These are phyloP conservation scores for Lutraria rhynchaena DNA, from an alignment of 1,140 invertebrate genomes.

Conservation along the genomic window DNA sequence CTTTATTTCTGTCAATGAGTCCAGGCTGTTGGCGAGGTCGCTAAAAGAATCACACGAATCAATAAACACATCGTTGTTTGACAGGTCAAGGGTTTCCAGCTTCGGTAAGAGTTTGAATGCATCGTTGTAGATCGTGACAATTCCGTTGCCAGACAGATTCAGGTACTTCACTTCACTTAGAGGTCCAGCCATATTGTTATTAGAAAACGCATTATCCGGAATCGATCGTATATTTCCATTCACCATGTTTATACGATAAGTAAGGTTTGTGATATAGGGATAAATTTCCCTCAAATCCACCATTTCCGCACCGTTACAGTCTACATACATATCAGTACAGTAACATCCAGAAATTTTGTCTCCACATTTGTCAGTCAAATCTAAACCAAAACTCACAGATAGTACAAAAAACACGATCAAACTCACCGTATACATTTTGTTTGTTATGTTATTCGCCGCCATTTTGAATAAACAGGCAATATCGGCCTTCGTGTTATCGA, in stretches of 20 bases:
- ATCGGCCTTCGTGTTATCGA: too few relatives aligned
- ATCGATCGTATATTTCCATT: constrained; percentile 6
- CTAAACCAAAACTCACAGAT: neutral
- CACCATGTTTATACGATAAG: constrained; percentile 16
- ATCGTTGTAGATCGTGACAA: neutral
- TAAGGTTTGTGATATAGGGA: constrained; percentile 23
- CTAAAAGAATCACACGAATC: neutral
- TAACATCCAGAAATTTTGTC: neutral
- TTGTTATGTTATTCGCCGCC: neutral
- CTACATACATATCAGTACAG: constrained; percentile 20
- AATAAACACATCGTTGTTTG: neutral
- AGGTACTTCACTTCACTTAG: constrained; percentile 15
- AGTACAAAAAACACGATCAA: neutral
- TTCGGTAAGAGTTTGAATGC: constrained; percentile 23
- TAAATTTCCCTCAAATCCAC: constrained; percentile 28
- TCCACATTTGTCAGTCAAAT: constrained; percentile 3
- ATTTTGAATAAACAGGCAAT: constrained; percentile 10
- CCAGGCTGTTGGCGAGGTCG: neutral
- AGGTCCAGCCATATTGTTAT: neutral
- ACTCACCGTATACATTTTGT: neutral
- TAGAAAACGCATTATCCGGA: constrained; percentile 2
- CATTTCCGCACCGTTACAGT: constrained; percentile 24
- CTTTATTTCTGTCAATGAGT: constrained; percentile 8
- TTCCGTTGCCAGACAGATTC: constrained; percentile 40
- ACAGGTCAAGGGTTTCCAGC: constrained; percentile 26